Conservation (phyloP, 2,797 vertebrate species). For the Miichthys miiuy region DNA sequence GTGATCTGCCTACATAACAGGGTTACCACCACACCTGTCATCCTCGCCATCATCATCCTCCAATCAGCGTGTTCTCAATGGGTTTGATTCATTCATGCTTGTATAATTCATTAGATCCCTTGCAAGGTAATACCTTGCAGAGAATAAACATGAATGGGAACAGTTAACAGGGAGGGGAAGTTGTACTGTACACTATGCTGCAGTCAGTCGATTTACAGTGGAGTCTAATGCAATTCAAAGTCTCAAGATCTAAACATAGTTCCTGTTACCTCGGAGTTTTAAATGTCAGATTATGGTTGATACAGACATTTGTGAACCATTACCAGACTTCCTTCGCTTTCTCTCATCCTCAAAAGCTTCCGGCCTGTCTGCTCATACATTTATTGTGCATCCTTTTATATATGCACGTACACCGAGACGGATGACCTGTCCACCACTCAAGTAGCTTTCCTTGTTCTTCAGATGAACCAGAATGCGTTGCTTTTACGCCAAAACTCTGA, state of each 20-base stretch:
- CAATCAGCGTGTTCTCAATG: conserved; percentile 15
- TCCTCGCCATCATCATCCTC: conserved; percentile 7
- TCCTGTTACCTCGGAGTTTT: neutral
- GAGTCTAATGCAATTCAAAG: conserved; percentile 9
- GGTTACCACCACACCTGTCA: conserved; percentile 46
- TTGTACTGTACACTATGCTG: neutral
- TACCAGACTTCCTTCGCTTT: conserved; percentile 11
- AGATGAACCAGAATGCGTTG: conserved; percentile 14
- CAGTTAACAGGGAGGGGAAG: neutral
- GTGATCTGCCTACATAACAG: conserved; percentile 69
- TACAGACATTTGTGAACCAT: conserved; percentile 21
- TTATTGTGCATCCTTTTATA: conserved; percentile 1
- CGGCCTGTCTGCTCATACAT: neutral
- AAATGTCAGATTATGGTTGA: neutral
- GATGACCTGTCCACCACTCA: neutral
- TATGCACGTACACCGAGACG: neutral
- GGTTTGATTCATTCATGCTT: conserved; percentile 31
- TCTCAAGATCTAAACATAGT: conserved; percentile 3
- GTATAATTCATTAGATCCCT: conserved; percentile 5
- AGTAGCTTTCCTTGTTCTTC: conserved; percentile 9
- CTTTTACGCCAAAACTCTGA: conserved; percentile 29
- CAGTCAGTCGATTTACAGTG: conserved; percentile 1
- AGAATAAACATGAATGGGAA: conserved; percentile 31
- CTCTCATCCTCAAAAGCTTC: conserved; percentile 10
- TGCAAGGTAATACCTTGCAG: neutral